Conservation (phyloP, 2,113 vertebrate species). For the human region GRCh38 chr1:156487001-156487500, state of each 20-base stretch:
- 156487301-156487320: neutral
- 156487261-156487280: neutral
- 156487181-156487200: slow-evolving; percentile 77
- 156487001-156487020: neutral
- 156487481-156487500: neutral
- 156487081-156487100: slow-evolving; percentile 78
- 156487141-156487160: slow-evolving; percentile 79
- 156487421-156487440: slow-evolving; percentile 8
- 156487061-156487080: slow-evolving; percentile 76
- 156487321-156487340: neutral
- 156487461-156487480: neutral
- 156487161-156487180: slow-evolving; percentile 76
- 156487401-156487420: neutral
- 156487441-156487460: slow-evolving; percentile 18
- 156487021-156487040: neutral
- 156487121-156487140: slow-evolving; percentile 79
- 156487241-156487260: slow-evolving; percentile 58
- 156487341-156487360: neutral
- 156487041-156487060: slow-evolving; percentile 61
- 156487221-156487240: slow-evolving; percentile 68
- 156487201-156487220: slow-evolving; percentile 71
- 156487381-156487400: neutral
- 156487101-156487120: slow-evolving; percentile 79
- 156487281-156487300: neutral
- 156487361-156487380: neutral